phyloP scores from a whole-genome alignment of 2,888 invertebrate species.

The Pachliopta kotzebuea region DNA sequence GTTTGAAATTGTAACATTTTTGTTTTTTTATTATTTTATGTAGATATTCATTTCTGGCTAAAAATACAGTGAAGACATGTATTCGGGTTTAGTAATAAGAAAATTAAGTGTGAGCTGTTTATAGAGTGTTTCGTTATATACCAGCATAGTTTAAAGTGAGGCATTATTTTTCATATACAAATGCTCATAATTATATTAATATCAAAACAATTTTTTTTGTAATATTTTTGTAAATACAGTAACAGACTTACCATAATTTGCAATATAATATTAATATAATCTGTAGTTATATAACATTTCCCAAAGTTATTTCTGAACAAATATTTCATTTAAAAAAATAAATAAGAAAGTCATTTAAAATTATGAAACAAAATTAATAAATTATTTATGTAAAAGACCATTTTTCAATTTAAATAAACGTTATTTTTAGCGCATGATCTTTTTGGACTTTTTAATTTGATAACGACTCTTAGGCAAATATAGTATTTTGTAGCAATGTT shows the following conservation, averaged over 20 bases:
- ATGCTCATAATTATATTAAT: too few relatives aligned
- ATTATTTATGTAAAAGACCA: background rate
- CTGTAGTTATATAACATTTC: too few relatives aligned
- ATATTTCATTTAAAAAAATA: background rate
- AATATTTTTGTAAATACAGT: conserved; percentile 3
- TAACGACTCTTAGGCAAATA: conserved; percentile 39
- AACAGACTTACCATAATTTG: background rate
- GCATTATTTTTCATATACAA: background rate
- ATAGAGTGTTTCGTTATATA: background rate
- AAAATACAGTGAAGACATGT: conserved; percentile 23
- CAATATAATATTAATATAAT: background rate
- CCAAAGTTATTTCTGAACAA: background rate
- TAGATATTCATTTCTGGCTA: conserved; percentile 28
- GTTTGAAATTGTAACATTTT: conserved; percentile 23
- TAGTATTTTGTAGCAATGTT: conserved; percentile 62
- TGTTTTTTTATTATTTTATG: conserved; percentile 26
- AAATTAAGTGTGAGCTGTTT: conserved; percentile 23
- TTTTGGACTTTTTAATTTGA: conserved; percentile 36
- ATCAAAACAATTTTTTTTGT: conserved; percentile 2
- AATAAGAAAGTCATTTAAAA: background rate
- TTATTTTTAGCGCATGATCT: conserved; percentile 56
- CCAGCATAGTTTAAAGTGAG: background rate
- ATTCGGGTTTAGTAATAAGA: conserved; percentile 29
- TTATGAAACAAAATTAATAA: background rate
- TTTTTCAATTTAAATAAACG: conserved; percentile 29